A percentile compares a stretch with the other conserved stretches of the same genome.
These are phyloP conservation scores for Hipposideros armiger DNA, from an alignment of 2,113 vertebrate species.

Conservation along the genomic window DNA sequence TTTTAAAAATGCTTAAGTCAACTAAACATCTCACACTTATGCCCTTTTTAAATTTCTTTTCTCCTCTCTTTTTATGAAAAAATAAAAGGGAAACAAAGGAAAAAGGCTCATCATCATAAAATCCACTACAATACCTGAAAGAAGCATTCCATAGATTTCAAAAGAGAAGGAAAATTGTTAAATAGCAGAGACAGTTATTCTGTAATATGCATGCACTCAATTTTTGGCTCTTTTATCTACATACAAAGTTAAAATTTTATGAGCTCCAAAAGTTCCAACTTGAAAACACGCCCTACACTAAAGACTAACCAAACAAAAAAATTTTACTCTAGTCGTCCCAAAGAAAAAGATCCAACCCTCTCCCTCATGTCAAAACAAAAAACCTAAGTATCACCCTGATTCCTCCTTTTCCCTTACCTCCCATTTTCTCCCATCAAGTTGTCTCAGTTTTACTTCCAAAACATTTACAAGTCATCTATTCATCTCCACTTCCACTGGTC, in stretches of 20 bases:
- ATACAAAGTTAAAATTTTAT: slow-evolving; percentile 13
- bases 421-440: slow-evolving; percentile 42
- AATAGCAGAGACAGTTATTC: slow-evolving; percentile 33
- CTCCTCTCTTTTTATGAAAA: slow-evolving; percentile 31
- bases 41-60: slow-evolving; percentile 60
- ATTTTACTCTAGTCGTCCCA: not conserved
- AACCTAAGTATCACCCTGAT: not conserved
- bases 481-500: not conserved
- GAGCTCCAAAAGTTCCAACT: not conserved
- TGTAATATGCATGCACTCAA: not conserved
- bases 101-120: not conserved
- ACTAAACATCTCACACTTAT: slow-evolving; percentile 10
- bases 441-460: slow-evolving; percentile 32
- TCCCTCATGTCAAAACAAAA: slow-evolving; percentile 54
- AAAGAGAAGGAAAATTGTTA: slow-evolving; percentile 58
- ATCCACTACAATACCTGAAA: not conserved
- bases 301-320: not conserved
- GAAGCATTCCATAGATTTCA: slow-evolving; percentile 14
- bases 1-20: slow-evolving; percentile 33
- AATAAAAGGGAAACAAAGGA: not conserved
- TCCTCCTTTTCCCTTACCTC: slow-evolving; percentile 23
- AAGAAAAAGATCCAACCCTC: not conserved
- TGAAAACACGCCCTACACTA: slow-evolving; percentile 38
- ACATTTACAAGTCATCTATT: slow-evolving; percentile 37
- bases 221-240: slow-evolving; percentile 5